A percentile compares a stretch with the other conserved stretches of the same genome.
phyloP scores from a whole-genome alignment of 2,797 vertebrate species.

The Cephalopachus bancanus region DNA sequence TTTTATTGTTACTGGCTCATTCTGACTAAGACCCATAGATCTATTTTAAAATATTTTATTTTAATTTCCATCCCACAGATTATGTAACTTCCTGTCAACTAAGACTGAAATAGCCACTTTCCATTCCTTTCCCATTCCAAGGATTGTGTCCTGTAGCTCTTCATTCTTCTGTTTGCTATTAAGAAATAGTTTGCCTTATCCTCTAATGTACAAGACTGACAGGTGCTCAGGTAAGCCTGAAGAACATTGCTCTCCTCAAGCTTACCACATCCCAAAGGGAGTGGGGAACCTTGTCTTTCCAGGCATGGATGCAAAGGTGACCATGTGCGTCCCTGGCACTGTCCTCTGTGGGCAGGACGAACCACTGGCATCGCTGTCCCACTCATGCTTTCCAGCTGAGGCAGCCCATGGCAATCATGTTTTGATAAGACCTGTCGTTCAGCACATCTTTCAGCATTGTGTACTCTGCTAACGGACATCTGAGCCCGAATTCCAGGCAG shows the following conservation, averaged over 20 bases:
- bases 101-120: constrained; percentile 75
- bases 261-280: background rate
- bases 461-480: background rate
- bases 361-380: background rate
- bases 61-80: constrained; percentile 79
- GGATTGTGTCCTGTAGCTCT: constrained; percentile 48
- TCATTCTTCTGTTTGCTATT: constrained; percentile 64
- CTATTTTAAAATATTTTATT: constrained; percentile 83
- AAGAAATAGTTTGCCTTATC: constrained; percentile 48
- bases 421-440: background rate
- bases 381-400: background rate
- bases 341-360: background rate
- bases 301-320: background rate
- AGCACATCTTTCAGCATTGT: background rate
- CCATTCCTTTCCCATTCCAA: constrained; percentile 79
- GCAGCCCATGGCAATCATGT: background rate
- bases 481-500: background rate
- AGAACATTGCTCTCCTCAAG: background rate
- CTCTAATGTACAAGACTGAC: background rate
- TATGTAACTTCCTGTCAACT: constrained; percentile 84
- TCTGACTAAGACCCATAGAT: constrained; percentile 71
- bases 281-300: background rate
- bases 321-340: background rate
- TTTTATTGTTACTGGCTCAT: constrained; percentile 79
- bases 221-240: background rate